phyloP scores from a whole-genome alignment of 2,113 vertebrate genomes.

The Saccopteryx leptura region DNA sequence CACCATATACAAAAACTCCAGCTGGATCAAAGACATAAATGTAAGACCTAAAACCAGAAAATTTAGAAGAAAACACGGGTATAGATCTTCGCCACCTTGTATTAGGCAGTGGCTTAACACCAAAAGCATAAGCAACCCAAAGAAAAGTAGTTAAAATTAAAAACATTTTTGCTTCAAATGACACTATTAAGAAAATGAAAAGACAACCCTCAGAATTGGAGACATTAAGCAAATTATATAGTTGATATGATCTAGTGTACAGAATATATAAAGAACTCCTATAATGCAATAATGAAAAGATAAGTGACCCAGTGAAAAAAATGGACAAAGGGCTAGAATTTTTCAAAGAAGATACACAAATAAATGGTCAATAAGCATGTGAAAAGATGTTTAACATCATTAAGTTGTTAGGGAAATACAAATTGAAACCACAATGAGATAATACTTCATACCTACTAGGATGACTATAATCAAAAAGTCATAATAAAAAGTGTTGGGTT shows the following conservation, averaged over 20 bases:
- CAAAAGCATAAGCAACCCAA: conserved; percentile 3
- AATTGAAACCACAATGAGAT: not conserved
- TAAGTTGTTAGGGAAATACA: not conserved
- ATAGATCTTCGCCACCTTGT: not conserved
- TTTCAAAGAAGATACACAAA: not conserved
- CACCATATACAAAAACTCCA: not conserved
- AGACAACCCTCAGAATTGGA: not conserved
- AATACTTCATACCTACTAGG: not conserved
- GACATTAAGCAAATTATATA: not conserved
- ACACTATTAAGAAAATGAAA: conserved; percentile 12
- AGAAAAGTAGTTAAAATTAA: conserved; percentile 1
- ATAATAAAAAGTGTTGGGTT: too few relatives aligned
- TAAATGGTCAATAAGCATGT: not conserved
- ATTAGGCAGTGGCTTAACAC: not conserved
- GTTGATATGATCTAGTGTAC: not conserved
- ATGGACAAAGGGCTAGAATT: not conserved
- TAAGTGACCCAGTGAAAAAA: not conserved
- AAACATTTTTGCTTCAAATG: not conserved
- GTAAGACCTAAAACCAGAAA: not conserved
- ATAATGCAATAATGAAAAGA: not conserved
- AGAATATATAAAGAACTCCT: not conserved
- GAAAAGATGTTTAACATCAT: not conserved
- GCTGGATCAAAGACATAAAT: not conserved
- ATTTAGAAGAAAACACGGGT: conserved; percentile 1
- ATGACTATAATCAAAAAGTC: not conserved